Evolutionary conservation across 2,888 invertebrate genomes (phyloP), one percentile per base, ranked within the genome.

Genomic region (Athripsodes cinereus): DNA sequence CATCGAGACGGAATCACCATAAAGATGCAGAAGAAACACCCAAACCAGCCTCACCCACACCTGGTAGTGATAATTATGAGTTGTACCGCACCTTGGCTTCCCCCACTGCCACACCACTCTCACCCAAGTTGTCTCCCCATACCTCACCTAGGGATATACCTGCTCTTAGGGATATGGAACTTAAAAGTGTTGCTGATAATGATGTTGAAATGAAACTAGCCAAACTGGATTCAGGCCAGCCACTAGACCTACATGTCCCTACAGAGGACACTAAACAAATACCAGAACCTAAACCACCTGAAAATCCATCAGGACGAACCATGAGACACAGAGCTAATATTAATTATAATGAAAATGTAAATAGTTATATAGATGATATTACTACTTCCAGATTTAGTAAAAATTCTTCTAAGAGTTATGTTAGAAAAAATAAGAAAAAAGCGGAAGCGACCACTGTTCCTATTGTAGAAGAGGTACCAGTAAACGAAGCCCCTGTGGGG

Each of bases 291-390:
- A 77, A 78, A 66, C 74, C 75, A 16, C 73, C 75, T 66, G 78
- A 78, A 66, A 68, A 53, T 51, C 31, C 48, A 8, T 56, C 67
- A 44, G 79, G 79, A 10, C 71, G 79, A 66, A 72, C 79, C 19
- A 70, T 78, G 65, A 71, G 79, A 62, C 76, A 78, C 66, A 72
- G 79, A 61, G 73, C 74, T 57, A 78, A 77, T 66, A 72, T 79
- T 56, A 79, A 79, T 66, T 79, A 83, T 75, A 73, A 79, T 77
- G 74, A 81, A 76, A 74, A 79, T 74, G 75, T 81, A 75, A 71
- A 81, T 72, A 71, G 78, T 71, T 66, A 81, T 71, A 35, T 72
- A 69, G 71, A 79, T 71, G 70, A 71, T 60, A 59, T 81, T 68
- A 71, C 81, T 70, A 64, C 78, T 69, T 64, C 71, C 68, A 68